Evolutionary conservation across 1,140 invertebrate genomes (phyloP).

Genomic region (Drosophila littoralis): DNA sequence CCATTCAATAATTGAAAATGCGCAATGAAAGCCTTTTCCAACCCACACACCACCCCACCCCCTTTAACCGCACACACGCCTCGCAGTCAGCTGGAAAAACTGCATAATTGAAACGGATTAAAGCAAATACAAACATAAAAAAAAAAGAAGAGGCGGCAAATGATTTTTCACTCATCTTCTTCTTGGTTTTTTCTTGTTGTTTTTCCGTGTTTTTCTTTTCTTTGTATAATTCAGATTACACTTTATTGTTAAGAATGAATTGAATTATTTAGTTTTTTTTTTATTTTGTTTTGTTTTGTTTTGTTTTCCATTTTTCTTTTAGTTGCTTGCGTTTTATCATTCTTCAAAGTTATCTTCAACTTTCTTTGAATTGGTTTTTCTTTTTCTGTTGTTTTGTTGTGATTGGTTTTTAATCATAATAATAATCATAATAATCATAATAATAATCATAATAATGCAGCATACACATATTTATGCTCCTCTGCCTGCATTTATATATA

Average conservation of each 20-base stretch:
- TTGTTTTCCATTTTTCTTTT: slow-evolving; percentile 34
- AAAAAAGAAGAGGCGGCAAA: background rate
- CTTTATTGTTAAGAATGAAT: slow-evolving; percentile 84
- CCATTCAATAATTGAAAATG: slow-evolving; percentile 37
- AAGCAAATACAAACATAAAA: slow-evolving; percentile 9
- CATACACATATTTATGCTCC: slow-evolving; percentile 26
- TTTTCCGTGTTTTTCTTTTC: slow-evolving; percentile 33
- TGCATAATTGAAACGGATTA: slow-evolving; percentile 28
- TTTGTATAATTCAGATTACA: slow-evolving; percentile 84
- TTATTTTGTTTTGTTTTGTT: slow-evolving; percentile 29
- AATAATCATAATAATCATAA: slow-evolving; percentile 63
- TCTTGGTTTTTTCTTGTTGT: slow-evolving; percentile 2
- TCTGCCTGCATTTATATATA: slow-evolving; percentile 32
- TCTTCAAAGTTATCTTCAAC: slow-evolving; percentile 25
- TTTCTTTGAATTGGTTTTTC: slow-evolving; percentile 49
- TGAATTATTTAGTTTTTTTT: slow-evolving; percentile 73
- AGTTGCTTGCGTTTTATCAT: slow-evolving; percentile 21
- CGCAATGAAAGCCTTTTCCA: slow-evolving; percentile 12
- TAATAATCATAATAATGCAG: slow-evolving; percentile 73
- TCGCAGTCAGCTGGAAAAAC: slow-evolving; percentile 8
- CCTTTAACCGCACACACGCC: background rate
- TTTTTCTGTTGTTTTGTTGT: slow-evolving; percentile 28
- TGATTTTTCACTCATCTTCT: background rate
- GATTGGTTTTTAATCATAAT: slow-evolving; percentile 59
- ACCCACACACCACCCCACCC: background rate